These are phyloP conservation scores for Carcharodon carcharias DNA, from an alignment of 2,797 vertebrate species.

Conservation along the genomic window DNA sequence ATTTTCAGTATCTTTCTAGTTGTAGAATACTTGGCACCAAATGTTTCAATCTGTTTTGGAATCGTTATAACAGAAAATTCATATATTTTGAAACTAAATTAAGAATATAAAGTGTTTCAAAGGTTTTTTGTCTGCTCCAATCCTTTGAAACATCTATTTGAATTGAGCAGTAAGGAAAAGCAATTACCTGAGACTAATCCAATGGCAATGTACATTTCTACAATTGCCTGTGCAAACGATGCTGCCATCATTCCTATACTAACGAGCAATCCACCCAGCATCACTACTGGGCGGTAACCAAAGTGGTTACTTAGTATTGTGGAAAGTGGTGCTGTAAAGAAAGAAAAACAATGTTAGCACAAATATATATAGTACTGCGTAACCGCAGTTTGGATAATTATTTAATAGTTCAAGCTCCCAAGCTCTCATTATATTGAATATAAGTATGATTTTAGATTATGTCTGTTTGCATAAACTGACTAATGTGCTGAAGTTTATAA, in stretches of 20 bases:
- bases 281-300: constrained; percentile 72
- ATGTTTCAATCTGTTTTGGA: background rate
- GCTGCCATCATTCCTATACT: constrained; percentile 70
- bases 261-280: constrained; percentile 76
- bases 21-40: background rate
- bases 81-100: background rate
- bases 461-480: background rate
- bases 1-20: background rate
- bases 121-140: background rate
- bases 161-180: background rate
- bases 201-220: constrained; percentile 78
- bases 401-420: constrained; percentile 18
- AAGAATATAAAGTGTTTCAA: background rate
- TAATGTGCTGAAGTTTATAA: background rate
- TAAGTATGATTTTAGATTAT: background rate
- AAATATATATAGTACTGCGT: background rate
- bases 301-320: constrained; percentile 75
- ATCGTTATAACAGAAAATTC: background rate
- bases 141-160: background rate
- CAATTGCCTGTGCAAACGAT: constrained; percentile 67
- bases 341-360: background rate
- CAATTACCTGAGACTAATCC: constrained; percentile 76
- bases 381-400: background rate
- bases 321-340: constrained; percentile 72
- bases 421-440: background rate